Evolutionary conservation across 2,113 vertebrate genomes (phyloP), one percentile per base, ranked within the genome.

Genomic region (Tragelaphus scriptus): DNA sequence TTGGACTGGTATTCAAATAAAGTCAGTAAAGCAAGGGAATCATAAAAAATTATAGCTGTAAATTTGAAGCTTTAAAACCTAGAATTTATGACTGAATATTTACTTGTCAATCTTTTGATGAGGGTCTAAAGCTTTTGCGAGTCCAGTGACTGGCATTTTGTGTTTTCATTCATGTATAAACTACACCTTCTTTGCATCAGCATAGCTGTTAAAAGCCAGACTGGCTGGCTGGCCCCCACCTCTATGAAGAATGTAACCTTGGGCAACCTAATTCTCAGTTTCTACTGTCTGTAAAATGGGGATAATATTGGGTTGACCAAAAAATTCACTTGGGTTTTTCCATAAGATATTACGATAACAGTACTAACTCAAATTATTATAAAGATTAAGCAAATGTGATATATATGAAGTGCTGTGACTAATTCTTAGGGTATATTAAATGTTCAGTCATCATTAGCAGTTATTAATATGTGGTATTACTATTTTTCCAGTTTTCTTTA

Each of bases 11-110:
- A 85, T 61, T 94, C 85, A 59, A 93, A 88, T 77, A 71, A 90
- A 90, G 59, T 95, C 44, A 94, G 47, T 86, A 87, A 97, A 96
- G 56, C 12, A 75, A 81, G 47, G 9, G 3, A 81, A 95, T 94
- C 14, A 40, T 95, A 25, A 10, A 84, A 88, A 56, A 58, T 56
- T 21, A 80, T 56, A 85, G 51, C 79, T 93, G 26, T 2, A 97
- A 25, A 68, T 21, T 36, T 93, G n/a, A 75, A 65, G 44, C 11
- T 85, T 85, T 61, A 53, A 96, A 95, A 93, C 19, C 14, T 58
- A 84, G 96, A 92, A 68, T 65, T 4, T 85, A n/a, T 65, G 51
- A 36, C 47, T n/a, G 44, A 88, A 84, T 12, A 56, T 92, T 63
- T 90, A 68, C 85, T 87, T 96, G 13, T 30, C 90, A 47, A 87